Conservation (phyloP, 92 coral and sea anemone species). For the Zoanthus sansibaricus region DNA sequence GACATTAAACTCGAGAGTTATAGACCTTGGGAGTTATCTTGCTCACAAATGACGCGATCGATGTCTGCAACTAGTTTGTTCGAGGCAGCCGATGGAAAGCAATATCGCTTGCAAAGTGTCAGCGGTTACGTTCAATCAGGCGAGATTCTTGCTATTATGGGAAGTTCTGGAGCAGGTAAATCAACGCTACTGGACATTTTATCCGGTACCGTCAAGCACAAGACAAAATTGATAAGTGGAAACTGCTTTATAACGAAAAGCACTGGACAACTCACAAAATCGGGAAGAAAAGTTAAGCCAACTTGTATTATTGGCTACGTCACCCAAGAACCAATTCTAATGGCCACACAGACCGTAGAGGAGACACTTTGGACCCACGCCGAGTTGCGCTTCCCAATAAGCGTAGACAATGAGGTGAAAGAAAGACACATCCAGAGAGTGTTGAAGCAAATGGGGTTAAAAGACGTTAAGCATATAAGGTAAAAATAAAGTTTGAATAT, state of each 20-base stretch:
- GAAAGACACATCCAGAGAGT: slow-evolving; percentile 28
- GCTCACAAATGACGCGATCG: slow-evolving; percentile 5
- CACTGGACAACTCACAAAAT: not conserved
- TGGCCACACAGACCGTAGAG: slow-evolving; percentile 40
- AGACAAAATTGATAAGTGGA: slow-evolving; percentile 26
- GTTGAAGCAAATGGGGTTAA: slow-evolving; percentile 31
- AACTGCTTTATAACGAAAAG: slow-evolving; percentile 20
- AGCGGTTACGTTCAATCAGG: slow-evolving; percentile 40
- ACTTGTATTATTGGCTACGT: slow-evolving; percentile 37
- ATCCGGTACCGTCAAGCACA: slow-evolving; percentile 30
- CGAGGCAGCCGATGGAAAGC: slow-evolving; percentile 21
- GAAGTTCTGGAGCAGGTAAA: slow-evolving; percentile 43
- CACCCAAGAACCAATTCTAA: slow-evolving; percentile 45
- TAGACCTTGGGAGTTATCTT: slow-evolving; percentile 10
- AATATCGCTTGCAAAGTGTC: slow-evolving; percentile 40
- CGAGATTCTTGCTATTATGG: slow-evolving; percentile 40
- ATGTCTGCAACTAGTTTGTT: slow-evolving; percentile 7
- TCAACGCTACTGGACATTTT: slow-evolving; percentile 32
- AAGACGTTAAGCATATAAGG: slow-evolving; percentile 25
- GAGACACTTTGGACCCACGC: slow-evolving; percentile 43
- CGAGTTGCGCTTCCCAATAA: slow-evolving; percentile 3
- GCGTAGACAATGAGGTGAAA: not conserved
- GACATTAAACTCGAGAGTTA: slow-evolving; percentile 25
- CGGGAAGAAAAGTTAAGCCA: slow-evolving; percentile 17
- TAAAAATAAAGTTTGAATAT: not conserved